These are phyloP conservation scores for Scaptodrosophila lebanonensis DNA, from an alignment of 1,140 invertebrate species.

Conservation along the genomic window DNA sequence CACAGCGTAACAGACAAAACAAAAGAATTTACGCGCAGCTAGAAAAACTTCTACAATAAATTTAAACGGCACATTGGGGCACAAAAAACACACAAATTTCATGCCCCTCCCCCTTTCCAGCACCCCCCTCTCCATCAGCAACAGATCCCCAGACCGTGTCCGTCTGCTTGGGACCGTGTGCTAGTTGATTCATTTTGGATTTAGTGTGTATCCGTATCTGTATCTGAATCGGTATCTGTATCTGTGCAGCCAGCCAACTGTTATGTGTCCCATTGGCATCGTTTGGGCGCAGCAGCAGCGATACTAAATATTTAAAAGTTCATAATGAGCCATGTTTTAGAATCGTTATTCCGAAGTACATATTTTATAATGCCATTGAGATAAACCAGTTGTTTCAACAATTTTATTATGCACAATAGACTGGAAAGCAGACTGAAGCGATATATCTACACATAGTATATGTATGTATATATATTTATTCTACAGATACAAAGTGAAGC, in stretches of 20 bases:
- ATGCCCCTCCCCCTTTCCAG: too few relatives aligned
- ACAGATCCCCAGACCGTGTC: too few relatives aligned
- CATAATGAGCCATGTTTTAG: constrained; percentile 49
- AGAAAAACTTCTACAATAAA: constrained; percentile 52
- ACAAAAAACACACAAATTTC: too few relatives aligned
- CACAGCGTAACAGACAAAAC: constrained; percentile 24
- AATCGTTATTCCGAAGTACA: constrained; percentile 48
- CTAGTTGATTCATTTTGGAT: neutral
- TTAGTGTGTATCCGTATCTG: too few relatives aligned
- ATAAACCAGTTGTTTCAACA: constrained; percentile 23
- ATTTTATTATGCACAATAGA: neutral
- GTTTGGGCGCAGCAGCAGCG: constrained; percentile 30
- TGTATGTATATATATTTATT: too few relatives aligned
- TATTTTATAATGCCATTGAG: constrained; percentile 35
- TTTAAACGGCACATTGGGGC: too few relatives aligned
- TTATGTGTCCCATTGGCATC: constrained; percentile 58
- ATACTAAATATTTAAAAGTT: constrained; percentile 55
- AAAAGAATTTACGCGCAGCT: constrained; percentile 63
- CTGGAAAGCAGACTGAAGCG: constrained; percentile 10
- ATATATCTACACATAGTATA: too few relatives aligned
- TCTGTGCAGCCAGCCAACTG: constrained; percentile 28
- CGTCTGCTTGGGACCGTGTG: too few relatives aligned
- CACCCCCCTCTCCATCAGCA: too few relatives aligned
- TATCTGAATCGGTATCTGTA: neutral
- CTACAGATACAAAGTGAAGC: too few relatives aligned